Evolutionary conservation across 2,888 invertebrate genomes (phyloP), one percentile per base, ranked within the genome.

Genomic region (Pseudococcus longispinus): DNA sequence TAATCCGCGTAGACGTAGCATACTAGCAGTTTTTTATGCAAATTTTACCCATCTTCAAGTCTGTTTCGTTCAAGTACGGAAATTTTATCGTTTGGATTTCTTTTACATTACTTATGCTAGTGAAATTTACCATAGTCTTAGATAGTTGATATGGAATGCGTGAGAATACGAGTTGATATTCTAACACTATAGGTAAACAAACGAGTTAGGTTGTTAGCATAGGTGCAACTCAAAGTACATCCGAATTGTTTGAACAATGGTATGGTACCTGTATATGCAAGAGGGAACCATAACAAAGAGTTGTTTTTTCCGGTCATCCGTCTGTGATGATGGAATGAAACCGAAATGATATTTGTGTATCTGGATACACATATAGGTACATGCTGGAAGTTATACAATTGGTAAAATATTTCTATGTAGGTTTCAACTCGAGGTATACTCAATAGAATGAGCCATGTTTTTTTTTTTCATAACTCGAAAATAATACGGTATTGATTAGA

Each of bases 161-260:
- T 70, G 70, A 70, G 70, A 70, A 70, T 70, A 70, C 9, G 23
- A 8, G 23, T 23, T 0, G 29, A 70, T 70, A 70, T 29, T 70
- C 15, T 29, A 26, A 29, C 29, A 29, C 18, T 29, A 29, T 70
- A 70, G 18, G 29, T 29, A 70, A 70, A 70, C 32, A 70, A 70
- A 70, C 70, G 70, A 70, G 29, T 29, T 29, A 70, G 3, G 23
- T 20, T 60, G 60, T 60, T 60, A 60, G 20, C 26, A 70, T 29
- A 70, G 70, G 70, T 70, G 70, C 18, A 70, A 29, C 70, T 29
- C 29, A 70, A 70, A 70, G 70, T 60, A 60, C 18, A 70, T 26
- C 70, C 70, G 70, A 70, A 29, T 29, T 70, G 29, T 70, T 70
- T 70, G 29, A 70, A 70, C 70, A 65, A 65, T 26, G 20, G 26